Evolutionary conservation across 2,113 vertebrate species (phyloP), one percentile per base, ranked within the genome.

Genomic region (Pterocles gutturalis): DNA sequence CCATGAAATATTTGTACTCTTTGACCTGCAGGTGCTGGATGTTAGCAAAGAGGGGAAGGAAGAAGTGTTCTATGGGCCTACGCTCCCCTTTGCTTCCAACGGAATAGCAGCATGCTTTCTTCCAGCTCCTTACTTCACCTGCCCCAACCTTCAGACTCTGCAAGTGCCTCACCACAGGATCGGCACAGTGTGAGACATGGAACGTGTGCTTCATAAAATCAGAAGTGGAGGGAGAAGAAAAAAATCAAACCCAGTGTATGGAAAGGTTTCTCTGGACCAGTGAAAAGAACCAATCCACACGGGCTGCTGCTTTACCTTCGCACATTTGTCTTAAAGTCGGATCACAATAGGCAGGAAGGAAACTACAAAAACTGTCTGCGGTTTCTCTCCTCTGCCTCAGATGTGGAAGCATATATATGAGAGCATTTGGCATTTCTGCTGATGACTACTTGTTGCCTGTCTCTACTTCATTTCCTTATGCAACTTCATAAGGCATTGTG

Each of bases 101-200:
- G 99, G 99, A 57, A 99, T 99, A 92, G 99, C 99, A 20, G 98
- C 99, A 1, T 99, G 99, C 97, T 99, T 99, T 89, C 99, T 99
- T 49, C 99, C 99, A 10, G 99, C 99, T 86, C 99, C 99, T 0
- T 99, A 99, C 57, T 99, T 99, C 96, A 99, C 99, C 0, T 99
- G 99, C 94, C 99, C 99, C 49, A 99, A 99, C 98, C 98, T 99
- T 64, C 99, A 99, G 96, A 99, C 99, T 61, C 98, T 99, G 79
- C 99, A 99, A 98, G 99, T 99, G 92, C 99, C 99, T 97, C 99
- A 99, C 95, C 99, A 99, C 97, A 98, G 99, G 96, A 99, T 99
- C 3, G 99, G 99, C 87, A 97, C 98, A 7, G 82, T 98, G 90
- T 99, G 97, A 99, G 65, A 51, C 87, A 36, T 67, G 78, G 91